Percentiles rank a stretch among this genome's conserved stretches.
Evolutionary conservation across 2,113 vertebrate species (phyloP).

Genomic region (Oreochromis aureus): DNA sequence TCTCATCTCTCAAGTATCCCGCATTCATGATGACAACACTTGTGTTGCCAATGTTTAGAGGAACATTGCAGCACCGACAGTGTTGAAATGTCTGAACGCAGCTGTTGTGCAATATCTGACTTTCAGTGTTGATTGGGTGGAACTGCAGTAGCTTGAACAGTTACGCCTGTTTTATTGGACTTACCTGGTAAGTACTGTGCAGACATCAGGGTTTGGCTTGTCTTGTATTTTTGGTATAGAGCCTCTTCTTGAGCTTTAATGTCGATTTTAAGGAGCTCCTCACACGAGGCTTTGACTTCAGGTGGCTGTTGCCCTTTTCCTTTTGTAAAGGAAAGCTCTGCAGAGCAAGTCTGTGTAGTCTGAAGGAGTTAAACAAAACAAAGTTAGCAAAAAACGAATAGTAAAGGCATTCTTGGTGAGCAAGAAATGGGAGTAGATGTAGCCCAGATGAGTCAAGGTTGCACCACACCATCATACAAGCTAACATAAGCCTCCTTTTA

Average conservation of each 20-base stretch:
- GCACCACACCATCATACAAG: background rate
- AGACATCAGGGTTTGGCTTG: constrained; percentile 57
- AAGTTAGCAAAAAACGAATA: background rate
- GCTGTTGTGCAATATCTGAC: background rate
- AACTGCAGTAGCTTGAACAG: background rate
- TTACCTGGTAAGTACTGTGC: constrained; percentile 83
- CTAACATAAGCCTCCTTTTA: background rate
- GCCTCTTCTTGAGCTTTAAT: constrained; percentile 69
- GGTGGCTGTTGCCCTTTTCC: constrained; percentile 53
- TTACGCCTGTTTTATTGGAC: background rate
- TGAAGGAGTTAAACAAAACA: background rate
- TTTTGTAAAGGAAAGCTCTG: constrained; percentile 79
- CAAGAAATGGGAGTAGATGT: background rate
- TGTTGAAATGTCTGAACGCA: background rate
- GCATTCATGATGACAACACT: background rate
- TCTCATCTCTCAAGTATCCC: background rate
- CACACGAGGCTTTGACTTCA: constrained; percentile 72
- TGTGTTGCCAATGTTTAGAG: background rate
- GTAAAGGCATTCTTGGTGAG: background rate
- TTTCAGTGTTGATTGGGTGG: background rate
- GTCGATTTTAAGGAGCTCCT: constrained; percentile 68
- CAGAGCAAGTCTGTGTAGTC: constrained; percentile 67
- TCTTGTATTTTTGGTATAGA: constrained; percentile 78
- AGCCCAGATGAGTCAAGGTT: background rate
- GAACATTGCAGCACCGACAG: background rate